Evolutionary conservation across 2,888 invertebrate genomes (phyloP), one percentile per base, ranked within the genome.

Genomic region (Chymomyza caudatula): DNA sequence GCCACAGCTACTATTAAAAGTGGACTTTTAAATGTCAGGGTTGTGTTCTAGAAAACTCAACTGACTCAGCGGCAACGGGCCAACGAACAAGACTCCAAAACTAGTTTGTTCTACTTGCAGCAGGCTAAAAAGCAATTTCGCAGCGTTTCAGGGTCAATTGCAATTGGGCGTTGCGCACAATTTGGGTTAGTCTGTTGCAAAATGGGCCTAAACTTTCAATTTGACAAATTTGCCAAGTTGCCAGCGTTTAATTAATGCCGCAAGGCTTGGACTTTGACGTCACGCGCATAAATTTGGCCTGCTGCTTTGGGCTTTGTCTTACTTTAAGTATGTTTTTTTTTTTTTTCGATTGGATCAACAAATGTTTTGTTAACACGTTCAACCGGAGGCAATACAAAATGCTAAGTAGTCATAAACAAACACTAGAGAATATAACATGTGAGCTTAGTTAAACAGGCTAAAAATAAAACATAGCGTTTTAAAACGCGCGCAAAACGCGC

Each of bases 351-450:
- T 23, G 23, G 53, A n/a, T 22, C 52, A 47, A 47, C 15, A 47
- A 47, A 47, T 64, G 59, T 57, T 49, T 51, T 62, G 47, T 76
- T 81, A 82, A 76, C 79, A 84, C 82, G 70, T 73, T 82, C 77
- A 67, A 63, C 66, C 58, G 72, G 67, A 60, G 77, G 67, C 75
- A 64, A 63, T 65, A 43, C 54, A 69, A 68, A 71, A 71, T 70
- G 63, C 65, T 67, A 85, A 85, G 72, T 78, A 80, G 82, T 76
- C 82, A 78, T 82, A 78, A 80, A 82, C 78, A 85, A 82, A 78
- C 79, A 85, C 72, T 66, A 76, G 71, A 37, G 29, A 37, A 37
- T 8, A 37, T 78, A 76, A 78, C 71, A 71, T 71, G 72, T 71
- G 57, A 68, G 66, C 69, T 84, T 76, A 72, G 85, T 65, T 84